Base-by-base conservation (phyloP, 2,113 vertebrate genomes). In the Polypterus bichir region DNA sequence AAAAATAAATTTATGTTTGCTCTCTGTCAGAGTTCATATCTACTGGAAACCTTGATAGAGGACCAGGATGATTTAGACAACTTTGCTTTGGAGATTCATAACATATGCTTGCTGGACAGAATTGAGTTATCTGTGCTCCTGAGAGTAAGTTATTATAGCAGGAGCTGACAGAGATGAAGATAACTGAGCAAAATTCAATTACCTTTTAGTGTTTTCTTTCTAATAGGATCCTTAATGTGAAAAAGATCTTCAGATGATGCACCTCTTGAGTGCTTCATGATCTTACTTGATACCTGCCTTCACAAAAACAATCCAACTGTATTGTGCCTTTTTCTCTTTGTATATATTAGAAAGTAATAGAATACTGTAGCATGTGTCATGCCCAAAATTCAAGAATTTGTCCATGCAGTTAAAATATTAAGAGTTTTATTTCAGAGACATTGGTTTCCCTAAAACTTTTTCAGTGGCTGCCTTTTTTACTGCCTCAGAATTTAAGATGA, bases 151-250 rank as follows among this genome's bases (percentile, higher is more conserved):
- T 97, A 95, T 92, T 94, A 92, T 89, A 91, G 89, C 83, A 88
- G 86, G 89, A 89, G 89, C 88, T 94, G 94, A 94, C 93, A 93
- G 90, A 92, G 90, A 97, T 93, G 92, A 91, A 97, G 94, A 97
- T 97, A 97, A 95, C 92, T 87, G 88, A 89, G 82, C 85, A 86
- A 95, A 97, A 99, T 97, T 94, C 95, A 98, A 98, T 99, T 98
- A 97, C 90, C 91, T 95, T 96, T 95, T 95, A 92, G 88, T 95
- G 92, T 97, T 95, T 93, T 93, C 88, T 89, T 93, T 94, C 92
- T 98, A 97, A 98, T 97, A 90, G 94, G 91, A 94, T 98, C 92
- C 91, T 90, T 94, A 96, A 97, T 94, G 92, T 87, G 86, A 88
- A 92, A 91, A 90, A 91, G 91, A 98, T 97, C 91, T 86, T 86